These are phyloP conservation scores for Euphydryas editha DNA, from an alignment of 2,888 invertebrate species.

Conservation along the genomic window DNA sequence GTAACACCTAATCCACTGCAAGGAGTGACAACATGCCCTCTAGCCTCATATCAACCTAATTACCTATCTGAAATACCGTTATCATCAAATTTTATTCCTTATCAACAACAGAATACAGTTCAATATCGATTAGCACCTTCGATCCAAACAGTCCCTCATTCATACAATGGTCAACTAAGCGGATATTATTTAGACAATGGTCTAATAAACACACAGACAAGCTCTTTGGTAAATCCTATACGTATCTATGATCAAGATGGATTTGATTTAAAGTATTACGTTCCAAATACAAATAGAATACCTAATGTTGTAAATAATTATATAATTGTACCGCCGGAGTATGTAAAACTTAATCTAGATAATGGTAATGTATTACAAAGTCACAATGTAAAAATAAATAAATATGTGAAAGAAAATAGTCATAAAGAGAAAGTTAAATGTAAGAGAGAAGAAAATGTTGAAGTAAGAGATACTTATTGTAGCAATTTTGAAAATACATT, in stretches of 20 bases:
- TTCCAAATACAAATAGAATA: slow-evolving; percentile 49
- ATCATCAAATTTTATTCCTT: slow-evolving; percentile 41
- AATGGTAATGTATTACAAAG: not conserved
- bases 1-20: slow-evolving; percentile 27
- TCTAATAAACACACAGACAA: slow-evolving; percentile 21
- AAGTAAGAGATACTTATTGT: not conserved
- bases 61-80: slow-evolving; percentile 40
- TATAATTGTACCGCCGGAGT: slow-evolving; percentile 52
- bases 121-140: slow-evolving; percentile 47
- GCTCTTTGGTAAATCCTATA: slow-evolving; percentile 21
- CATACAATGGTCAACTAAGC: slow-evolving; percentile 46
- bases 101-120: slow-evolving; percentile 43
- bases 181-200: slow-evolving; percentile 48
- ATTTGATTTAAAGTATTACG: slow-evolving; percentile 40
- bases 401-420: not conserved
- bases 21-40: slow-evolving; percentile 25
- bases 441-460: not conserved
- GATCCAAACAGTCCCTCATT: slow-evolving; percentile 20
- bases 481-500: not conserved
- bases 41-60: slow-evolving; percentile 32
- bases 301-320: slow-evolving; percentile 59
- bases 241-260: too few species aligned
- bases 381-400: not conserved
- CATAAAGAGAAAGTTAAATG: not conserved
- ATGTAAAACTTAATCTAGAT: slow-evolving; percentile 41